phyloP scores from a whole-genome alignment of 2,888 invertebrate genomes.

The Chloroclystis v-ata region DNA sequence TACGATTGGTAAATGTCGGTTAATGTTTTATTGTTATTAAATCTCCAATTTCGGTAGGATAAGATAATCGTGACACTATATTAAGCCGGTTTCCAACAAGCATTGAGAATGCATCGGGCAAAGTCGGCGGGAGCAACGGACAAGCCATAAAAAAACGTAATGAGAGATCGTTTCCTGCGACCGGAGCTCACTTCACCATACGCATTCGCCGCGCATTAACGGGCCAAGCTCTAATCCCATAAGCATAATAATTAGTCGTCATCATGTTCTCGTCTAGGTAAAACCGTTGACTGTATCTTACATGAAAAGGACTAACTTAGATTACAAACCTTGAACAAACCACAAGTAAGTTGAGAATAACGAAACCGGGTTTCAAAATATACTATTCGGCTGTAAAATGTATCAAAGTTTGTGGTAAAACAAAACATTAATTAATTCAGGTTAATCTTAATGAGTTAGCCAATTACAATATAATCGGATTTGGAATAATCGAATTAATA shows the following conservation, averaged over 20 bases:
- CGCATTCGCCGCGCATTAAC: conserved; percentile 6
- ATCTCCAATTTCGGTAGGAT: conserved; percentile 32
- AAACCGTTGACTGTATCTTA: background rate
- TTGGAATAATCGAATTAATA: too few relatives aligned
- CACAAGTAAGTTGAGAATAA: background rate
- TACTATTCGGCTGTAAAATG: too few relatives aligned
- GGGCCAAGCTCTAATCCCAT: background rate
- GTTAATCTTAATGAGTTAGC: too few relatives aligned
- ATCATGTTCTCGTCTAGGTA: background rate
- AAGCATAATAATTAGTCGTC: background rate
- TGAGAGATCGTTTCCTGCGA: conserved; percentile 75
- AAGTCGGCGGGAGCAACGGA: conserved; percentile 61
- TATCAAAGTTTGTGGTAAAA: too few relatives aligned
- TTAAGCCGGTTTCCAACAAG: conserved; percentile 34
- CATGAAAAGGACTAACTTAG: background rate
- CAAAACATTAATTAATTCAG: too few relatives aligned
- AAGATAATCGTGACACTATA: conserved; percentile 35
- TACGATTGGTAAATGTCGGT: too few relatives aligned
- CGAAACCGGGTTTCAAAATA: background rate
- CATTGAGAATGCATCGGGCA: conserved; percentile 39
- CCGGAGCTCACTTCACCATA: conserved; percentile 40
- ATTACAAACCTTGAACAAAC: conserved; percentile 10
- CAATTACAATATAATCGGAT: too few relatives aligned
- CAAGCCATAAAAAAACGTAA: conserved; percentile 72
- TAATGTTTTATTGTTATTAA: conserved; percentile 9